Conservation (phyloP, 2,797 vertebrate genomes). For the Falco novaeseelandiae region DNA sequence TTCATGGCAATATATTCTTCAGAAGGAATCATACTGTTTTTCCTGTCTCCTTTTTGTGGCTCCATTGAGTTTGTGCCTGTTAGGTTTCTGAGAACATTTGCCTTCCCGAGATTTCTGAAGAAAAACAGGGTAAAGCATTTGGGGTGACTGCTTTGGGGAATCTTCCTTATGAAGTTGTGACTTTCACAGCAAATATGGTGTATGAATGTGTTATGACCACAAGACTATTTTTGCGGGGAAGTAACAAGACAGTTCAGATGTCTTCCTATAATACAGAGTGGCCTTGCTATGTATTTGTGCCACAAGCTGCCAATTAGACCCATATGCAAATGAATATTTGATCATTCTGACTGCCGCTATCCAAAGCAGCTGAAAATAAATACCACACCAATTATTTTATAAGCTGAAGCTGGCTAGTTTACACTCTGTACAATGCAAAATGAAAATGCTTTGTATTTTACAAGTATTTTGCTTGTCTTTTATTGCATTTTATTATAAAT, state of each 20-base stretch:
- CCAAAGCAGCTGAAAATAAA: constrained; percentile 26
- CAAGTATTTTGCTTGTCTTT: neutral
- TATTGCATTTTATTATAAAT: neutral
- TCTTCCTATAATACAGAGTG: neutral
- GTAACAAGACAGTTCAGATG: neutral
- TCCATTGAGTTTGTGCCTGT: neutral
- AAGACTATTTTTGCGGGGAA: neutral
- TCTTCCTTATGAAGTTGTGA: neutral
- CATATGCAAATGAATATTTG: constrained; percentile 28
- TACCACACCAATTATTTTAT: neutral
- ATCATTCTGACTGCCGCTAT: neutral
- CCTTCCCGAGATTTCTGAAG: neutral
- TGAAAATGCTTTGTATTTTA: neutral
- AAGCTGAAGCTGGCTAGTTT: neutral
- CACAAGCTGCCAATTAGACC: neutral
- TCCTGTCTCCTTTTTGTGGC: neutral
- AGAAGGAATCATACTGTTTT: neutral
- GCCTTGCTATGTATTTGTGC: neutral
- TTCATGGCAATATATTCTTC: neutral
- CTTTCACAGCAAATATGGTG: neutral
- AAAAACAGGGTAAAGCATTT: neutral
- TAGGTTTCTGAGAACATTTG: neutral
- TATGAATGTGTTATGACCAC: neutral
- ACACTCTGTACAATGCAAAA: neutral
- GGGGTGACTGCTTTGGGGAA: neutral